Evolutionary conservation across 2,888 invertebrate species (phyloP).

Genomic region (Tenthredo scrophulariae): DNA sequence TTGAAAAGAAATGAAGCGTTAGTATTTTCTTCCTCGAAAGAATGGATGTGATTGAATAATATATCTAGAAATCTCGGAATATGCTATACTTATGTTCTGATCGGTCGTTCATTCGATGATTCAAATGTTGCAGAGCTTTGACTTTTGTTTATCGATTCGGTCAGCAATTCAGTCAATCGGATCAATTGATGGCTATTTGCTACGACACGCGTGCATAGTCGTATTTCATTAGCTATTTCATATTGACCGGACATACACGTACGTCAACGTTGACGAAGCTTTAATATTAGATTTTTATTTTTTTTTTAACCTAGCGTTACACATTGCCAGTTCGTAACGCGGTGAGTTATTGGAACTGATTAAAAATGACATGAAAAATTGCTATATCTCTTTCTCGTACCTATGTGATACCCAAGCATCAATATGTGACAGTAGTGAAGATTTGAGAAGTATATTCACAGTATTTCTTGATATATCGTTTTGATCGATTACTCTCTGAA

Average conservation of each 20-base stretch:
- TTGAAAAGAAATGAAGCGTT: no score
- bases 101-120: background rate
- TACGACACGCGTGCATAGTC: background rate
- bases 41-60: background rate
- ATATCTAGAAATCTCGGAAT: background rate
- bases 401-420: background rate
- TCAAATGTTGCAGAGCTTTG: background rate
- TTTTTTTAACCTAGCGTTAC: background rate
- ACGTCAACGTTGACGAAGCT: background rate
- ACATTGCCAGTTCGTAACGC: background rate
- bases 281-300: background rate
- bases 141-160: background rate
- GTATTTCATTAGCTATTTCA: background rate
- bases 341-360: background rate
- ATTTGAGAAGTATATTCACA: constrained; percentile 4
- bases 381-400: background rate
- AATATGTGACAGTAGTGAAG: background rate
- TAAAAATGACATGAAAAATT: background rate
- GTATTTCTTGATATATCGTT: background rate
- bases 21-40: background rate
- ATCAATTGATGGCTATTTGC: background rate
- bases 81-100: background rate
- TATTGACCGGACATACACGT: background rate
- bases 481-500: constrained; percentile 13
- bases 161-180: background rate